Conservation (phyloP, 2,113 vertebrate genomes). For the Ptyas mucosa region DNA sequence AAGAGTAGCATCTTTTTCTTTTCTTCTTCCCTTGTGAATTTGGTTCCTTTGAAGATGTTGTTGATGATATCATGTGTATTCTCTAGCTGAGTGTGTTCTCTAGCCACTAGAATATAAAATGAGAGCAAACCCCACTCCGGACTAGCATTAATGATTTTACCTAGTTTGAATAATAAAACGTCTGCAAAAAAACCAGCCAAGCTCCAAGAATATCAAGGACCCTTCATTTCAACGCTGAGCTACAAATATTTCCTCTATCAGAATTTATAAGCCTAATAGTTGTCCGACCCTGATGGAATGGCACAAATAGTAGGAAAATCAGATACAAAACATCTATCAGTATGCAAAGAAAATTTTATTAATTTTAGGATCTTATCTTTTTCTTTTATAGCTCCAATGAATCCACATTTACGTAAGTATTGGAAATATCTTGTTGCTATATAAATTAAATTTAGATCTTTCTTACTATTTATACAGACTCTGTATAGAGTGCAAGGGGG, state of each 20-base stretch:
- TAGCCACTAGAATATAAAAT: background rate
- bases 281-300: background rate
- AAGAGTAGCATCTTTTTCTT: background rate
- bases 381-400: slow-evolving; percentile 71
- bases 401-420: slow-evolving; percentile 77
- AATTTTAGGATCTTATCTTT: slow-evolving; percentile 42
- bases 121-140: background rate
- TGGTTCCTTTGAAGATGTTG: background rate
- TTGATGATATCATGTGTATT: background rate
- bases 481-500: background rate
- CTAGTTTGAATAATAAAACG: background rate
- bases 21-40: background rate
- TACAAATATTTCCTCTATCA: background rate
- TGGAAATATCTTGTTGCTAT: slow-evolving; percentile 2
- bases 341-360: slow-evolving; percentile 16
- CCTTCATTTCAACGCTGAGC: background rate
- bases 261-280: background rate
- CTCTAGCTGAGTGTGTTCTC: background rate
- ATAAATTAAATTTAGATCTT: background rate
- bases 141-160: background rate
- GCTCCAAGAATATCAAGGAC: background rate
- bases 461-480: background rate
- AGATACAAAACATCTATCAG: background rate
- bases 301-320: background rate
- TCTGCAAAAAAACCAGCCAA: background rate